A percentile compares a stretch with the other conserved stretches of the same genome.
These are phyloP conservation scores for Macrophya annulata DNA, from an alignment of 2,888 invertebrate genomes.

Conservation along the genomic window DNA sequence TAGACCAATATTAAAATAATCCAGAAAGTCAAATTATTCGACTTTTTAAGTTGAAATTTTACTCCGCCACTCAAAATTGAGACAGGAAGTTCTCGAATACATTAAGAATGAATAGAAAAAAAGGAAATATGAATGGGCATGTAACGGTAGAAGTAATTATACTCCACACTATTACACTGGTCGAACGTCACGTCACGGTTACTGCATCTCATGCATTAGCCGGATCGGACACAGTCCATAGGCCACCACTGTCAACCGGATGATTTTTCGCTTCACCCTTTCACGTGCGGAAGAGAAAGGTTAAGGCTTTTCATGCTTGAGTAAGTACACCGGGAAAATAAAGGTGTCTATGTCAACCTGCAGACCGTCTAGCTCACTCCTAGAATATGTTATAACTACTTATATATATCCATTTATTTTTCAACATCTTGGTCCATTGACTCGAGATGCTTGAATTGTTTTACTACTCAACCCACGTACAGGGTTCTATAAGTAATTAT, in stretches of 20 bases:
- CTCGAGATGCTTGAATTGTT: not conserved
- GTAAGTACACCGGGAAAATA: conserved; percentile 30
- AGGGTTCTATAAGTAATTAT: not conserved
- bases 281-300: conserved; percentile 55
- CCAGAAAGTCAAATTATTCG: not conserved
- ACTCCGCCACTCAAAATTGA: not conserved
- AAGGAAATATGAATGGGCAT: not conserved
- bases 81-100: not conserved
- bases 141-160: not conserved
- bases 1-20: not conserved
- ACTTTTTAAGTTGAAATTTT: not conserved
- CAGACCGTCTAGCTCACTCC: not conserved
- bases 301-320: conserved; percentile 55
- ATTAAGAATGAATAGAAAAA: not conserved
- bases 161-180: not conserved
- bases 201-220: not conserved
- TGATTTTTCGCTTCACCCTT: conserved; percentile 55
- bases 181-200: conserved; percentile 62
- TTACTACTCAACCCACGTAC: not conserved
- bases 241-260: conserved; percentile 54
- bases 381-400: not conserved
- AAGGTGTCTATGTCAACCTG: conserved; percentile 2
- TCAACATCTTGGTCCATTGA: conserved; percentile 18
- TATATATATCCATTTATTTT: not conserved
- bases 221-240: conserved; percentile 4